Evolutionary conservation across 2,888 invertebrate genomes (phyloP).

Genomic region (Drosophila formosana): DNA sequence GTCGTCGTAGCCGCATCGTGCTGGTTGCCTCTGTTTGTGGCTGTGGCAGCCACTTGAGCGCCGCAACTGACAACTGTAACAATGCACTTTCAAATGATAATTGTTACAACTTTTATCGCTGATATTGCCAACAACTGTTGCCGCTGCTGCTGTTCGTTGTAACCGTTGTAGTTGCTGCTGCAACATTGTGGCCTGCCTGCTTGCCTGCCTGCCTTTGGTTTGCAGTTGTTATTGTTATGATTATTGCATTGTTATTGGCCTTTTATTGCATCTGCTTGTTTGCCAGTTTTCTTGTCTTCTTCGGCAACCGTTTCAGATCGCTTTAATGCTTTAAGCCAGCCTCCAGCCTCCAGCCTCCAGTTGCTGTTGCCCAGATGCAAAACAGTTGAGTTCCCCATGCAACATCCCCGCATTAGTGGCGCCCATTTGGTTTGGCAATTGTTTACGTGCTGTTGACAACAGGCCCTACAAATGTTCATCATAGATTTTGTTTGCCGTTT

Average conservation of each 20-base stretch:
- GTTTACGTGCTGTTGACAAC: slow-evolving; percentile 59
- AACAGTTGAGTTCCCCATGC: slow-evolving; percentile 14
- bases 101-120: slow-evolving; percentile 79
- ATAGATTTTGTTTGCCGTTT: slow-evolving; percentile 42
- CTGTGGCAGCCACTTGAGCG: slow-evolving; percentile 60
- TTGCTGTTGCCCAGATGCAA: slow-evolving; percentile 34
- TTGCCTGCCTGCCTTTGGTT: slow-evolving; percentile 36
- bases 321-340: slow-evolving; percentile 42
- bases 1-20: slow-evolving; percentile 41
- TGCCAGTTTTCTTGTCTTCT: slow-evolving; percentile 53
- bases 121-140: slow-evolving; percentile 73
- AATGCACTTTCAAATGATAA: slow-evolving; percentile 81
- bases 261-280: slow-evolving; percentile 65
- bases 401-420: slow-evolving; percentile 10
- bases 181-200: slow-evolving; percentile 44
- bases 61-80: slow-evolving; percentile 72
- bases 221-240: slow-evolving; percentile 67
- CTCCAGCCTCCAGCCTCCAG: background rate
- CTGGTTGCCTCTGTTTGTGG: slow-evolving; percentile 29
- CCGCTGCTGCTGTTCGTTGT: slow-evolving; percentile 30
- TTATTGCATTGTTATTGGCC: slow-evolving; percentile 77
- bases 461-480: slow-evolving; percentile 44
- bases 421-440: slow-evolving; percentile 54
- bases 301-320: slow-evolving; percentile 14
- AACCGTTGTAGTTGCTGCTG: slow-evolving; percentile 4